Percentiles rank a stretch among this genome's conserved stretches.
These are phyloP conservation scores for Mechanitis mazaeus DNA, from an alignment of 2,888 invertebrate species.

Conservation along the genomic window DNA sequence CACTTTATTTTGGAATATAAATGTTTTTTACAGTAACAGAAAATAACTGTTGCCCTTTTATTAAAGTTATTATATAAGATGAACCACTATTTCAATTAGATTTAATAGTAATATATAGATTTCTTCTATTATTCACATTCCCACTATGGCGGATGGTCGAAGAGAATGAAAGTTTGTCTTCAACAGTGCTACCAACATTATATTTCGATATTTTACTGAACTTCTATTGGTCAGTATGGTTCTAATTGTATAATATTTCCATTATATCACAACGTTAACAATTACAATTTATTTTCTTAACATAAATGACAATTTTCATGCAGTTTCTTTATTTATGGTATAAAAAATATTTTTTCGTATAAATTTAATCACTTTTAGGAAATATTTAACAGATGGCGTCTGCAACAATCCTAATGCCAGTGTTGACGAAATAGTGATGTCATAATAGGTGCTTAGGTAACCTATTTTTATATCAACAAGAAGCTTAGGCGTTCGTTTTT, in stretches of 20 bases:
- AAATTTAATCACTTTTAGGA: conserved; percentile 7
- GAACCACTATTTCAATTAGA: conserved; percentile 15
- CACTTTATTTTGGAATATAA: conserved; percentile 26
- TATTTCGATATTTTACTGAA: conserved; percentile 15
- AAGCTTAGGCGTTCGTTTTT: too few species aligned
- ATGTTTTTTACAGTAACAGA: conserved; percentile 7
- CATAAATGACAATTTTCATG: too few species aligned
- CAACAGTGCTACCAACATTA: conserved; percentile 49
- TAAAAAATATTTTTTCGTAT: not conserved
- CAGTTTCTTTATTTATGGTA: too few species aligned
- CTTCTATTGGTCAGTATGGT: conserved; percentile 3
- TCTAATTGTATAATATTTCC: too few species aligned
- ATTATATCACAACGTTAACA: too few species aligned
- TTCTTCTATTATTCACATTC: conserved; percentile 37
- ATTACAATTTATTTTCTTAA: too few species aligned
- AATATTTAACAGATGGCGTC: conserved; percentile 18
- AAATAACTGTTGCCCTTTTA: not conserved
- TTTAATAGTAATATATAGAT: conserved; percentile 28
- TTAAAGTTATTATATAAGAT: not conserved
- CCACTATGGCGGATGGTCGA: conserved; percentile 54
- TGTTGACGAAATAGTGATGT: not conserved
- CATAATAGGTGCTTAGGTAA: not conserved
- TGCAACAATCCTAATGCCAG: not conserved
- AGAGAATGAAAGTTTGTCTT: conserved; percentile 63
- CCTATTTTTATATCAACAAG: too few species aligned